phyloP scores from a whole-genome alignment of 2,113 vertebrate genomes.

The Pao palembangensis region DNA sequence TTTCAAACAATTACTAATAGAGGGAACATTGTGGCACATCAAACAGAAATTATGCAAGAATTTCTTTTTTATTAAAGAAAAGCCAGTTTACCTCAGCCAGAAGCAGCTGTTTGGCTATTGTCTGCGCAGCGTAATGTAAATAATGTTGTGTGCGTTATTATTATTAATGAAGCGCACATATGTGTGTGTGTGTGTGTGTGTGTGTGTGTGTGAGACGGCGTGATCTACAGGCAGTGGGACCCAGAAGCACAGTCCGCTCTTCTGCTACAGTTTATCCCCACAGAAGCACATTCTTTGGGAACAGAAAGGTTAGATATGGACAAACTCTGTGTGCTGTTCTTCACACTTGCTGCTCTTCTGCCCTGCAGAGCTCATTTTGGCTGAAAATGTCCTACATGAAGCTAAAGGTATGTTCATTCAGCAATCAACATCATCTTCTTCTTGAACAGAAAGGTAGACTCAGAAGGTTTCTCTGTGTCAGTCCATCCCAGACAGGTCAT shows the following conservation, averaged over 20 bases:
- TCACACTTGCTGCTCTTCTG: slow-evolving; percentile 25
- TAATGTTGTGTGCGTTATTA: no score
- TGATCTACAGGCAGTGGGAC: slow-evolving; percentile 59
- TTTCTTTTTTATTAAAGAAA: no score
- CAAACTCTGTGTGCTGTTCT: slow-evolving; percentile 34
- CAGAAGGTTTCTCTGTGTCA: slow-evolving; percentile 8
- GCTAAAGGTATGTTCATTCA: not conserved
- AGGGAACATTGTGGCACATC: no score
- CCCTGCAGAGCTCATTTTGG: not conserved
- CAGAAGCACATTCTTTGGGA: slow-evolving; percentile 31
- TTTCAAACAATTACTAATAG: no score
- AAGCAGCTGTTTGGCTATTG: not conserved
- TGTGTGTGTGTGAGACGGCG: not conserved
- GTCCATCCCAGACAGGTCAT: no score
- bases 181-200: not conserved
- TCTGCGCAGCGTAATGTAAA: no score
- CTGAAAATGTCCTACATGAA: not conserved
- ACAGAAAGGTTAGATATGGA: slow-evolving; percentile 37
- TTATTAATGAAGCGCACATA: no score
- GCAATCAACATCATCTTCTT: not conserved
- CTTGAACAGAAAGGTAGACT: not conserved
- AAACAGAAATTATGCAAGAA: no score
- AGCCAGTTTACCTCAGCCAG: not conserved
- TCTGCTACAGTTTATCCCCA: slow-evolving; percentile 31
- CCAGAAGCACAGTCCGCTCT: slow-evolving; percentile 23